Evolutionary conservation across 2,888 invertebrate genomes (phyloP), one percentile per base, ranked within the genome.

Genomic region (Buathra laborator): DNA sequence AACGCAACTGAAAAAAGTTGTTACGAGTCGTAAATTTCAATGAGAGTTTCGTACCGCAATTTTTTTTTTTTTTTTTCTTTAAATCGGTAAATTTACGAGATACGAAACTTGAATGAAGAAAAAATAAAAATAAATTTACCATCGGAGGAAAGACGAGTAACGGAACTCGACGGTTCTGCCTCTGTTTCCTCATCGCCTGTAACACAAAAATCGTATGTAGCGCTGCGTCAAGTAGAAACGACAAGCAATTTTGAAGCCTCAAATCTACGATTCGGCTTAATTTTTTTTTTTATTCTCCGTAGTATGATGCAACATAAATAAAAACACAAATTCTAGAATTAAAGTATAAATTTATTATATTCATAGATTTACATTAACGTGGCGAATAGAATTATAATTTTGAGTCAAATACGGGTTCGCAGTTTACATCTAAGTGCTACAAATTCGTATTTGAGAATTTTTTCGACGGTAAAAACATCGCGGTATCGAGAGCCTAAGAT

Each of bases 121-220:
- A 64, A 24, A n/a, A 77, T 56, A 32, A 59, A 29, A 81, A 64
- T 70, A 3, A n/a, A 86, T 86, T 90, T 91, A 94, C 93, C 93
- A 88, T 94, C 93, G 56, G 91, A 90, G 29, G 94, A 92, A 71
- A 93, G 91, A 68, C 94, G 90, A 76, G 93, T 93, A 75, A 93
- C 93, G 48, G 92, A 93, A 87, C 89, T 93, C 24, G 93, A 81
- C 44, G 92, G 92, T 87, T 93, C 93, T 44, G 87, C 87, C 75
- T 93, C 93, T 67, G 93, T 86, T 89, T 94, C 94, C 62, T 93
- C 94, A 90, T 94, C 94, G 81, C 93, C 94, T 93, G 81, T 16
- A 91, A 92, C 56, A 87, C 10, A 85, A 68, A 14, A 70, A 84
- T 70, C 37, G 80, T 53, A 64, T 56, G 14, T 53, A 19, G 12